Conservation (phyloP, 2,888 invertebrate genomes). For the Zaprionus obscuricornis region DNA sequence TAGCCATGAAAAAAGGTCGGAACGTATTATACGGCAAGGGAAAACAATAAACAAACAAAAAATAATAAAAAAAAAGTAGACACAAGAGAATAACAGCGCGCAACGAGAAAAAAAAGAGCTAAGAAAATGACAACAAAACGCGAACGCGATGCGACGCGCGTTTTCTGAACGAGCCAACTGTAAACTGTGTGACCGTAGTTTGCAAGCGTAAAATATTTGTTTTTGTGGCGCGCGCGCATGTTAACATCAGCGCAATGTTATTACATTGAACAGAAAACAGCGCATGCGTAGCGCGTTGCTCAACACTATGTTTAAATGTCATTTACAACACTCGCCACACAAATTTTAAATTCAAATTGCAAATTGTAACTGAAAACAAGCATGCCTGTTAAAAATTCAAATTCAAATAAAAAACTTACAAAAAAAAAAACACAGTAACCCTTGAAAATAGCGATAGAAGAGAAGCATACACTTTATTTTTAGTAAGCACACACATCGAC, state of each 20-base stretch:
- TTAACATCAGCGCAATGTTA: slow-evolving; percentile 45
- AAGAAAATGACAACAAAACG: slow-evolving; percentile 63
- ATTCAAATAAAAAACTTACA: too few relatives aligned
- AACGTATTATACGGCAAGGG: slow-evolving; percentile 9
- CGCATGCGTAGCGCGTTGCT: slow-evolving; percentile 56
- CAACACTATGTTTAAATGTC: slow-evolving; percentile 38
- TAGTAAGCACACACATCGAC: too few relatives aligned
- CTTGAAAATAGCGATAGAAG: too few relatives aligned
- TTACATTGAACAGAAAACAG: slow-evolving; percentile 46
- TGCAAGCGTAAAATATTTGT: slow-evolving; percentile 37
- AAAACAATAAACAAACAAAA: not conserved
- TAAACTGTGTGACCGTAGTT: slow-evolving; percentile 47
- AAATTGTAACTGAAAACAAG: not conserved
- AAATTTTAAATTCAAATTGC: slow-evolving; percentile 3
- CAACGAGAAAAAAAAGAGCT: slow-evolving; percentile 19
- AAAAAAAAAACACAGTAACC: too few relatives aligned
- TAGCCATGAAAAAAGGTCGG: slow-evolving; percentile 18
- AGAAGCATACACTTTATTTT: too few relatives aligned
- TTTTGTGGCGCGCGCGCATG: slow-evolving; percentile 43
- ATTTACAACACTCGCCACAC: slow-evolving; percentile 19
- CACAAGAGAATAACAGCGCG: slow-evolving; percentile 34
- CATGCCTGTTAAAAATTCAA: too few relatives aligned
- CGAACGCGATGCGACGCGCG: slow-evolving; percentile 69
- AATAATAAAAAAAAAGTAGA: slow-evolving; percentile 24
- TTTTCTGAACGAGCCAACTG: slow-evolving; percentile 53